Conservation (phyloP, 2,888 invertebrate species). For the Marasmarcha lunaedactyla region DNA sequence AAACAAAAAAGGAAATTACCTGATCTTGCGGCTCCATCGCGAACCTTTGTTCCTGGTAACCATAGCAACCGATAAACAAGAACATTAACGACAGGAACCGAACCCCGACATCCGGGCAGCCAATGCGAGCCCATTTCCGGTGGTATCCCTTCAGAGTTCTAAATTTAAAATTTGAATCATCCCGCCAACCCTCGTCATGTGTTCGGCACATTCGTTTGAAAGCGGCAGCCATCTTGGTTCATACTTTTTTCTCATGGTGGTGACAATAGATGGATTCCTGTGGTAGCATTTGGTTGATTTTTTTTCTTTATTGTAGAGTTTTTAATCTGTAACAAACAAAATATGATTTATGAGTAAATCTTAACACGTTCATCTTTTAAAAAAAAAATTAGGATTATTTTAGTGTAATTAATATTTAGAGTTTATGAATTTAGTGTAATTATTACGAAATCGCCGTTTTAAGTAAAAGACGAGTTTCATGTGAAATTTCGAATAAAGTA, state of each 20-base stretch:
- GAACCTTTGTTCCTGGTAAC: slow-evolving; percentile 81
- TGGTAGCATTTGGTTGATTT: slow-evolving; percentile 23
- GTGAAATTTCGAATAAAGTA: too few species aligned
- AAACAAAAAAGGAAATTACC: slow-evolving; percentile 22
- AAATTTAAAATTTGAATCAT: slow-evolving; percentile 41
- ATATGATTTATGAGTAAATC: too few species aligned
- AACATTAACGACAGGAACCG: slow-evolving; percentile 34
- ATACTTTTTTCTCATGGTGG: slow-evolving; percentile 46
- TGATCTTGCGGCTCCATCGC: slow-evolving; percentile 92
- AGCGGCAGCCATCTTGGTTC: slow-evolving; percentile 41
- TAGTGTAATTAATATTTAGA: too few species aligned
- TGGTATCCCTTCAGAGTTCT: slow-evolving; percentile 31
- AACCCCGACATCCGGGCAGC: slow-evolving; percentile 37
- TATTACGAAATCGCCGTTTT: too few species aligned
- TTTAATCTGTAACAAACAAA: slow-evolving; percentile 34
- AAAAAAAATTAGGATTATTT: too few species aligned
- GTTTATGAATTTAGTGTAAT: too few species aligned
- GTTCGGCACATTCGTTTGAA: slow-evolving; percentile 32
- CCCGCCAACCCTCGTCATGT: slow-evolving; percentile 36
- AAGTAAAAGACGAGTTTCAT: too few species aligned
- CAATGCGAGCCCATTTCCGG: slow-evolving; percentile 32
- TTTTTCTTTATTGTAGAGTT: slow-evolving; percentile 20
- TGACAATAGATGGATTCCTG: slow-evolving; percentile 21
- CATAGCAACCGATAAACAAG: slow-evolving; percentile 43
- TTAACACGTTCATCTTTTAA: too few species aligned